phyloP scores from a whole-genome alignment of 2,113 vertebrate genomes.

The Rynchops niger region DNA sequence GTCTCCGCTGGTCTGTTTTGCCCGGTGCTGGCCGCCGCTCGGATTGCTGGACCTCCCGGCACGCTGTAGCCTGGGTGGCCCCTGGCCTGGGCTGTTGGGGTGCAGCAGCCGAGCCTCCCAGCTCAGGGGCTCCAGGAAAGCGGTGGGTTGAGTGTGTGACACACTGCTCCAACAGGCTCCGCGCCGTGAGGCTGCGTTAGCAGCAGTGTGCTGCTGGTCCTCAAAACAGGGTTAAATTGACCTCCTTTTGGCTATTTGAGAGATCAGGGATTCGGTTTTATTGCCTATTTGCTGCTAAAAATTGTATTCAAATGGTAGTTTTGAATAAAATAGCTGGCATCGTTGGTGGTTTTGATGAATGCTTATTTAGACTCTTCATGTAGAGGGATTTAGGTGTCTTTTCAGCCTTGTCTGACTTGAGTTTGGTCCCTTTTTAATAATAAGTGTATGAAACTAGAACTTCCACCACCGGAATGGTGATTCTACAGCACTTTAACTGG shows the following conservation, averaged over 20 bases:
- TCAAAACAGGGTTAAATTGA: neutral
- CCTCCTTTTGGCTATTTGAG: neutral
- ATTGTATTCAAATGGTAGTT: neutral
- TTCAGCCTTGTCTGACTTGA: neutral
- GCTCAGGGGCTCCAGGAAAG: accelerated
- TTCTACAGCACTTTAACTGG: neutral
- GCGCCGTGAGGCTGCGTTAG: accelerated
- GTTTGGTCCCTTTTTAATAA: neutral
- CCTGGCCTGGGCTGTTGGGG: too few relatives aligned
- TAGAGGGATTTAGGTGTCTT: neutral
- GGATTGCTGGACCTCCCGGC: accelerated
- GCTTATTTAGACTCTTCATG: neutral
- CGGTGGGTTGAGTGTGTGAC: neutral
- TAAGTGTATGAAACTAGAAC: neutral
- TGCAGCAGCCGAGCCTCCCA: accelerated
- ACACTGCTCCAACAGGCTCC: accelerated
- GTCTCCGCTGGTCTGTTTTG: accelerated
- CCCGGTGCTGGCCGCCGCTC: neutral
- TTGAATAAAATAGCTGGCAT: neutral
- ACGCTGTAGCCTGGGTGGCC: accelerated
- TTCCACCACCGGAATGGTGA: neutral
- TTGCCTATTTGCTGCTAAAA: neutral
- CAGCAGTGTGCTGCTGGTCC: neutral
- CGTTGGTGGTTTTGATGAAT: neutral
- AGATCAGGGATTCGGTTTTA: neutral